Base-by-base conservation (phyloP, 2,888 invertebrate species). In the Epinotia brunnichana region DNA sequence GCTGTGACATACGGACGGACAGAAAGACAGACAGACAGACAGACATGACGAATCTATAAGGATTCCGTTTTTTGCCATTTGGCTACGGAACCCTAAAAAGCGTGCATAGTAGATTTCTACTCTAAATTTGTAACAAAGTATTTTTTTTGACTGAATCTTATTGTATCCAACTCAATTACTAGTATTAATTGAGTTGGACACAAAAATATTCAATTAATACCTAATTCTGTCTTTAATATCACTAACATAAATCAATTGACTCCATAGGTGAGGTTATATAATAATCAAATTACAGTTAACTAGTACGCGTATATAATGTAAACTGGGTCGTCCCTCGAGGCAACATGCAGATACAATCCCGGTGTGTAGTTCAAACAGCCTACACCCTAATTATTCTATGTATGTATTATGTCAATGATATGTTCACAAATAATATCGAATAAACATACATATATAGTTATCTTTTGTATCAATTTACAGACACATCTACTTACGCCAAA, bases 361-460 rank as follows among this genome's bases (percentile, higher is more conserved):
- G 77, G 87, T 87, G 86, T 86, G 81, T 83, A 83, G 82, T 82
- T 83, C 86, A 88, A 89, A 89, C 86, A 89, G 77, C 75, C 78
- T 19, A 39, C 35, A 21, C 19, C 80, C 82, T 85, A 86, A 88
- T 89, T 86, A 89, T 90, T 88, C 87, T 85, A 85, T 29, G 4
- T 29, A 29, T 29, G 7, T 29, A 5, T 84, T 86, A 85, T 81
- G 80, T 75, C 76, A 79, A 81, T 79, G 61, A 48, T 57, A 61
- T 57, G 59, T 51, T 73, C 66, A 74, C 78, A 75, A 61, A 53
- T 48, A 44, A 3, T n/a, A 24, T 19, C 19, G 44, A 21, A 15
- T n/a, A 62, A 15, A 48, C n/a, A 21, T 24, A 44, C n/a, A 29
- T 29, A 29, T 35, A 35, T 9, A 35, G 35, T 1, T 35, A 9